Evolutionary conservation across 2,797 vertebrate species (phyloP).

Genomic region (Scolopax bukidnonensis): DNA sequence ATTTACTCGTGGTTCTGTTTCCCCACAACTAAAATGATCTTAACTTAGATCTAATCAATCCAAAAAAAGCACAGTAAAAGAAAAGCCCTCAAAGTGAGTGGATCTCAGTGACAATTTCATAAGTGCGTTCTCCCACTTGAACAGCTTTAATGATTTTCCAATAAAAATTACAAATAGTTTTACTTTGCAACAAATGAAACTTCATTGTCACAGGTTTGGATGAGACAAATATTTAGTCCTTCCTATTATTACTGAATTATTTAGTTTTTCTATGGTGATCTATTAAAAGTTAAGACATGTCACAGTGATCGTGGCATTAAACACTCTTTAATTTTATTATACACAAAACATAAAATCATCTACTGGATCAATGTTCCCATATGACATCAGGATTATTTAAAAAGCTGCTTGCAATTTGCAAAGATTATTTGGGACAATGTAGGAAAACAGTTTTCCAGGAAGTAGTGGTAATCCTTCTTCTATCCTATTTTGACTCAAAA

Average conservation of each 20-base stretch:
- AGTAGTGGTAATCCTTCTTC: background rate
- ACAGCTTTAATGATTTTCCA: background rate
- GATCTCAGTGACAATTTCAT: background rate
- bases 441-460: background rate
- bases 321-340: background rate
- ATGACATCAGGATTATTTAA: background rate
- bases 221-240: background rate
- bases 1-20: background rate
- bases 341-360: background rate
- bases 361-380: background rate
- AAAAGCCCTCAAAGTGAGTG: background rate
- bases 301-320: background rate
- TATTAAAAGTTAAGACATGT: background rate
- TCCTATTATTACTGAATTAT: background rate
- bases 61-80: background rate
- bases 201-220: background rate
- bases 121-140: background rate
- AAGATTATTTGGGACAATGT: background rate
- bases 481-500: background rate
- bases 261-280: background rate
- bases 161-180: background rate
- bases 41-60: background rate
- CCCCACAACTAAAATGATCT: background rate
- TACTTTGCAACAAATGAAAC: background rate
- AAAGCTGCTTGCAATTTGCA: conserved; percentile 2